These are phyloP conservation scores for Engraulis encrasicolus DNA, from an alignment of 2,113 vertebrate species.

Conservation along the genomic window DNA sequence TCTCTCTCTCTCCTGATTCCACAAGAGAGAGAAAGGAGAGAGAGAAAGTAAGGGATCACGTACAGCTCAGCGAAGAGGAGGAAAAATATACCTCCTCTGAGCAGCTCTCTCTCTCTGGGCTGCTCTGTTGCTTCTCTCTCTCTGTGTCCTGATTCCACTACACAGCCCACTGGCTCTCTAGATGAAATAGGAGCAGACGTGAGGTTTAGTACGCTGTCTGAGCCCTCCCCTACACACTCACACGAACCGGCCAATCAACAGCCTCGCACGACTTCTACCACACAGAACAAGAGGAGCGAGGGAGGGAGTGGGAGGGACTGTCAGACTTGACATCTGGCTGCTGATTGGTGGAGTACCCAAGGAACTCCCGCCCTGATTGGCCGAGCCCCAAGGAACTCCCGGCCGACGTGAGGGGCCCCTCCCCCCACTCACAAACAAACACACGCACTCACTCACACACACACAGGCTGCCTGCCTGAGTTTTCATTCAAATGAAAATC, in stretches of 20 bases:
- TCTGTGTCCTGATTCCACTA: constrained; percentile 50
- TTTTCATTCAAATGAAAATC: constrained; percentile 82
- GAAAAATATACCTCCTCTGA: too few species aligned
- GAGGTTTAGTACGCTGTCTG: constrained; percentile 68
- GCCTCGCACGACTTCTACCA: background rate
- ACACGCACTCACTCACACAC: constrained; percentile 62
- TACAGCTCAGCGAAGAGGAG: too few species aligned
- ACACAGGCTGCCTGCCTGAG: constrained; percentile 70
- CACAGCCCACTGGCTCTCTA: constrained; percentile 56
- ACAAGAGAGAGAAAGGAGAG: too few species aligned
- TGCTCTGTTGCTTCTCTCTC: background rate
- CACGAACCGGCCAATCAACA: constrained; percentile 63
- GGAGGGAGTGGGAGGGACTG: constrained; percentile 35
- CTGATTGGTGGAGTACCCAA: too few species aligned
- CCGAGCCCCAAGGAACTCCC: constrained; percentile 38
- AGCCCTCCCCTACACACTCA: constrained; percentile 62
- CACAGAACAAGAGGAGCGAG: constrained; percentile 40
- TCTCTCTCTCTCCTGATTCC: constrained; percentile 46
- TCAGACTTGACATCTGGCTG: too few species aligned
- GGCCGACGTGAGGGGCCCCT: constrained; percentile 66
- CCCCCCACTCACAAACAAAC: constrained; percentile 70
- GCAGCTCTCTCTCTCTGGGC: background rate
- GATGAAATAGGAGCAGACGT: constrained; percentile 69
- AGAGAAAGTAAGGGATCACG: too few species aligned
- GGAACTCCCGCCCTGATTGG: constrained; percentile 64